A percentile compares a stretch with the other conserved stretches of the same genome.
phyloP scores from a whole-genome alignment of 2,888 invertebrate species.

The Amphimallon solstitiale region DNA sequence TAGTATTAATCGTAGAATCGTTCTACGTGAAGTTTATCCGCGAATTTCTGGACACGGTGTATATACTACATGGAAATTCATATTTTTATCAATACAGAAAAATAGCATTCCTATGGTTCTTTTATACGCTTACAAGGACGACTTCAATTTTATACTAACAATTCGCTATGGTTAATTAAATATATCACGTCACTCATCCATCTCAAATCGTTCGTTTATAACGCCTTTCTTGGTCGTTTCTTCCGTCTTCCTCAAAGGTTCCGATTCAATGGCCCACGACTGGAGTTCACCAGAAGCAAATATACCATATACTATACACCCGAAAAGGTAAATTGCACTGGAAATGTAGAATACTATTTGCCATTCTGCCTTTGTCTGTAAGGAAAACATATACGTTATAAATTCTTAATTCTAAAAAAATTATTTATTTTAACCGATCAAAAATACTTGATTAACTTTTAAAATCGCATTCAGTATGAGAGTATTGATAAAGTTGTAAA shows the following conservation, averaged over 20 bases:
- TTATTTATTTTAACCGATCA: neutral
- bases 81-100: too few species aligned
- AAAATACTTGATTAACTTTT: neutral
- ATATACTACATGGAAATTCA: too few species aligned
- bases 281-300: conserved; percentile 86
- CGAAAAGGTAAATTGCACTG: conserved; percentile 82
- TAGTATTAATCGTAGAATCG: too few species aligned
- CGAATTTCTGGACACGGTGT: too few species aligned
- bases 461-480: neutral
- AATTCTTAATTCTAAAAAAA: too few species aligned
- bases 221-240: conserved; percentile 31
- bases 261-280: conserved; percentile 75
- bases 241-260: conserved; percentile 39
- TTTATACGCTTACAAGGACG: too few species aligned
- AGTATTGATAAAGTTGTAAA: too few species aligned
- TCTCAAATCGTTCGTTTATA: conserved; percentile 36
- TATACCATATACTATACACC: conserved; percentile 83
- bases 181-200: conserved; percentile 24
- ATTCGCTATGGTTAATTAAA: too few species aligned
- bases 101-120: too few species aligned
- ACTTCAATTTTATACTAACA: too few species aligned
- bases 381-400: neutral
- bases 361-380: conserved; percentile 72
- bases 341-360: conserved; percentile 87
- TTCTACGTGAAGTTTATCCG: too few species aligned